phyloP scores from a whole-genome alignment of 64 coral and sea anemone species.

The Actinia equina region DNA sequence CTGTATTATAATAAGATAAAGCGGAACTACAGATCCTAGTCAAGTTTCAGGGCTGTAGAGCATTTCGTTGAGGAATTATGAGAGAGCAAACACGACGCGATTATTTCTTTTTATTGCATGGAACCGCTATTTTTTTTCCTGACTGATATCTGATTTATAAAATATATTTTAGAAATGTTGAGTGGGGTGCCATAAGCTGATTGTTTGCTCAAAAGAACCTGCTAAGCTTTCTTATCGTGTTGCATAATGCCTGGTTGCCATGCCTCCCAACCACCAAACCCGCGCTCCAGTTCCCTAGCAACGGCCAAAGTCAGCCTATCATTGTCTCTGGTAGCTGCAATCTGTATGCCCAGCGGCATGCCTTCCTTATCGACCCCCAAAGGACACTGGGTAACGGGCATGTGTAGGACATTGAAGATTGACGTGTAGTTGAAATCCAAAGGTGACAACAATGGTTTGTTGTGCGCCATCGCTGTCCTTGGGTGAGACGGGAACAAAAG shows the following conservation, averaged over 20 bases:
- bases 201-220: not conserved
- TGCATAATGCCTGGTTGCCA: conserved; percentile 58
- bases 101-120: too few relatives aligned
- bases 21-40: too few relatives aligned
- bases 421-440: conserved; percentile 78
- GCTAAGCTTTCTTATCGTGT: not conserved
- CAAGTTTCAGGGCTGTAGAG: too few relatives aligned
- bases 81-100: too few relatives aligned
- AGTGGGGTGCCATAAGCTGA: not conserved
- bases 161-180: too few relatives aligned
- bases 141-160: too few relatives aligned
- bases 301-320: conserved; percentile 74
- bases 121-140: too few relatives aligned
- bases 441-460: conserved; percentile 54
- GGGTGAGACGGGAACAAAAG: conserved; percentile 82
- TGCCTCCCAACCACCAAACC: conserved; percentile 74
- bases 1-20: too few relatives aligned
- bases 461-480: conserved; percentile 66
- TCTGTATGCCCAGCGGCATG: conserved; percentile 90
- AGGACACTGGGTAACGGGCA: conserved; percentile 91
- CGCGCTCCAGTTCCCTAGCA: conserved; percentile 53
- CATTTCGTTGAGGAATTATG: too few relatives aligned
- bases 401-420: conserved; percentile 74
- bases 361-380: conserved; percentile 67
- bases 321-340: conserved; percentile 71